A percentile compares a stretch with the other conserved stretches of the same genome.
Conservation (phyloP, 2,797 vertebrate genomes). For the Coilia nasus region DNA sequence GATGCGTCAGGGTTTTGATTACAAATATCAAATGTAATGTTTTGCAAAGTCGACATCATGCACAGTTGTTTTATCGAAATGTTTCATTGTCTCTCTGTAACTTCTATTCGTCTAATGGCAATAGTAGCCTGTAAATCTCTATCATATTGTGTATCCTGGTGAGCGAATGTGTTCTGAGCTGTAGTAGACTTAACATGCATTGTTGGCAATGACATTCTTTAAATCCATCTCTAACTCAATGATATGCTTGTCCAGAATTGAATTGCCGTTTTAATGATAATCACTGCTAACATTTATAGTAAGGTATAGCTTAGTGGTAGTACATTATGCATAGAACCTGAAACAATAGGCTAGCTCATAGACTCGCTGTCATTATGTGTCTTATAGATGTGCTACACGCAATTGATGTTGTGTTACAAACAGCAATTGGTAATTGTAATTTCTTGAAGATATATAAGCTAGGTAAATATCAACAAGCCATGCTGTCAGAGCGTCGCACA, state of each 20-base stretch:
- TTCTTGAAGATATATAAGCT: neutral
- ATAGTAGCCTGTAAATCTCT: neutral
- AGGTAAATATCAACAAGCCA: neutral
- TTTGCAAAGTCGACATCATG: neutral
- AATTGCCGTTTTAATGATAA: neutral
- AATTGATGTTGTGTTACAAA: neutral
- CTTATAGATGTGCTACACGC: neutral
- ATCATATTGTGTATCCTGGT: neutral
- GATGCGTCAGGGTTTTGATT: neutral
- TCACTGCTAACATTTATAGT: neutral
- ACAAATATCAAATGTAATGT: neutral
- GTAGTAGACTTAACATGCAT: neutral
- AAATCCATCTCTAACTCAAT: neutral
- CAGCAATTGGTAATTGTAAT: neutral
- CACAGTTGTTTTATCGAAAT: neutral
- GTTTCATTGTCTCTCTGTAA: slow-evolving; percentile 22
- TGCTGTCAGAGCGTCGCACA: neutral
- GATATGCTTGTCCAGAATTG: neutral
- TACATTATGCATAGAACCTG: neutral
- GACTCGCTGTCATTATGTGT: neutral
- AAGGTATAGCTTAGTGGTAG: neutral
- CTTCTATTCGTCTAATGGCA: neutral
- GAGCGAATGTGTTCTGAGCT: neutral
- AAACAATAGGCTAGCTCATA: neutral
- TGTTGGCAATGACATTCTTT: neutral